Percentiles rank a stretch among this genome's conserved stretches.
Conservation (phyloP, 1,140 invertebrate species). For the Trigoniulus corallinus region DNA sequence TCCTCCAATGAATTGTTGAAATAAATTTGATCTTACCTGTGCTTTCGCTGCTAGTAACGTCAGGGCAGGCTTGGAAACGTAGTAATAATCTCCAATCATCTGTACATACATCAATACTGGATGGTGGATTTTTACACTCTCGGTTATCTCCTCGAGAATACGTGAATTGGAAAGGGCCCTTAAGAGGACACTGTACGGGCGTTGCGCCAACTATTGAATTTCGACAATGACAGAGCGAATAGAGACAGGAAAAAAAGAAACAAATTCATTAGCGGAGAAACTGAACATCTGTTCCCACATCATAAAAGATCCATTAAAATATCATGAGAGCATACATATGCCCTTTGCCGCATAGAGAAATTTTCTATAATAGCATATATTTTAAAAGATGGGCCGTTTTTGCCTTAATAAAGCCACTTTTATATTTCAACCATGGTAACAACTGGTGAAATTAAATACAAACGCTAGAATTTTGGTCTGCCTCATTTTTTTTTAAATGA, state of each 20-base stretch:
- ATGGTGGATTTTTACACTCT: conserved; percentile 53
- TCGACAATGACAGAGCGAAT: conserved; percentile 5
- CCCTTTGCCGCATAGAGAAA: no score
- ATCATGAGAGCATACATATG: no score
- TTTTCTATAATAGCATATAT: no score
- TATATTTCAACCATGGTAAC: no score
- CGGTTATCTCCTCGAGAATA: conserved; percentile 27
- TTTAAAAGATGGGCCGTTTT: no score
- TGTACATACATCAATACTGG: conserved; percentile 62
- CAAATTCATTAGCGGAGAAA: neutral
- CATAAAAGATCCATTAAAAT: neutral
- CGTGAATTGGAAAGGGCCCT: conserved; percentile 21
- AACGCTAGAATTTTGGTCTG: no score
- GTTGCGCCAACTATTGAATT: conserved; percentile 19
- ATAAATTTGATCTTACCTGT: conserved; percentile 22
- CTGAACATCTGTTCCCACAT: neutral
- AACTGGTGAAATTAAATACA: no score
- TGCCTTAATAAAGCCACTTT: no score
- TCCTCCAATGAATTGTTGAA: no score
- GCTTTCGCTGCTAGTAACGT: conserved; percentile 53
- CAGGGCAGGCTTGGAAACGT: conserved; percentile 79
- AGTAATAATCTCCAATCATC: conserved; percentile 61
- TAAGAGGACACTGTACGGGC: conserved; percentile 26
- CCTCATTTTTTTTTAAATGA: no score
- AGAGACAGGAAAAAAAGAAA: neutral